A percentile compares a stretch with the other conserved stretches of the same genome.
Conservation (phyloP, 2,113 vertebrate genomes). For the Polyodon spathula region DNA sequence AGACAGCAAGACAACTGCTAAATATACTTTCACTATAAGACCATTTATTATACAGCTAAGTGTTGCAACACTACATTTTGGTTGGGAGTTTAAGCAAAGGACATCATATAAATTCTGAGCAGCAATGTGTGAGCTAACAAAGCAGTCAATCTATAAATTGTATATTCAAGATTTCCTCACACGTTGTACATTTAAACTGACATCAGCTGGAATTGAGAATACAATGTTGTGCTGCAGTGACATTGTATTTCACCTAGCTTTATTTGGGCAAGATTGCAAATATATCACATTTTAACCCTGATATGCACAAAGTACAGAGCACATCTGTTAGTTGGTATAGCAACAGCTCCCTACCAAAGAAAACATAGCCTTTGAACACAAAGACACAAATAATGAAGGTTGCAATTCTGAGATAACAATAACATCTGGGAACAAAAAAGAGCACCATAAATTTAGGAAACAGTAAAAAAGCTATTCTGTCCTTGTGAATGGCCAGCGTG, state of each 20-base stretch:
- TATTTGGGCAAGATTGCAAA: constrained; percentile 14
- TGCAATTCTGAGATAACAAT: not conserved
- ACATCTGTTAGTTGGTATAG: constrained; percentile 12
- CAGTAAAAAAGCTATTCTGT: not conserved
- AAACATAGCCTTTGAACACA: not conserved
- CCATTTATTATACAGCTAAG: too few relatives aligned
- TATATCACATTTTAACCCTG: not conserved
- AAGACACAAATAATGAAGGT: not conserved
- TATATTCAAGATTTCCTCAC: not conserved
- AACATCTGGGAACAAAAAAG: not conserved
- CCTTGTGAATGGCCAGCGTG: not conserved
- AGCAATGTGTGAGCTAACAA: constrained; percentile 4
- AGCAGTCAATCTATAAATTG: not conserved
- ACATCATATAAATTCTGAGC: not conserved
- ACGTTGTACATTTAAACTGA: not conserved
- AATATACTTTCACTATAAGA: too few relatives aligned
- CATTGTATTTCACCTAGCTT: not conserved
- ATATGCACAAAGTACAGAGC: not conserved
- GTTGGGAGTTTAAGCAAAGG: constrained; percentile 10
- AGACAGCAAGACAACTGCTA: too few relatives aligned
- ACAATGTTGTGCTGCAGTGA: not conserved
- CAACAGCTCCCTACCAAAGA: constrained; percentile 1
- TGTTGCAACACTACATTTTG: too few relatives aligned
- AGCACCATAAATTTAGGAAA: not conserved
- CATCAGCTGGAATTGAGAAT: not conserved